phyloP scores from a whole-genome alignment of 2,797 vertebrate genomes.

The Falco biarmicus region DNA sequence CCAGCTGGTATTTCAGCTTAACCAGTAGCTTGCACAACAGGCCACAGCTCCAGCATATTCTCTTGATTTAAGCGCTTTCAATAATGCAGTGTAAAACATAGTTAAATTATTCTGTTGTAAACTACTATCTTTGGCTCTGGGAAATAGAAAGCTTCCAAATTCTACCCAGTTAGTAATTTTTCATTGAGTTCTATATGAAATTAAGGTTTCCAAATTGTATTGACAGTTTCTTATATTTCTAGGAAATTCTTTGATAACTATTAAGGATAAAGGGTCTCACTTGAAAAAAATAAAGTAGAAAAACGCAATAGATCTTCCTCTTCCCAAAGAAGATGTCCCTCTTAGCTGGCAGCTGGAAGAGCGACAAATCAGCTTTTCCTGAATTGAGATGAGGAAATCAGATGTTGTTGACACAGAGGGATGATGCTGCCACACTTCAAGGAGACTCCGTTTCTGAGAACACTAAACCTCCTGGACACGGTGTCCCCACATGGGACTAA shows the following conservation, averaged over 20 bases:
- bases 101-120: background rate
- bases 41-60: background rate
- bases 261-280: background rate
- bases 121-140: background rate
- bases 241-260: background rate
- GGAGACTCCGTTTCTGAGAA: background rate
- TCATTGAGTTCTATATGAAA: background rate
- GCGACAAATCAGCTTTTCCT: conserved; percentile 13
- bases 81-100: background rate
- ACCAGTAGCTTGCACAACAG: background rate
- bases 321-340: background rate
- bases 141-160: background rate
- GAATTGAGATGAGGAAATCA: conserved; percentile 14
- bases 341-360: background rate
- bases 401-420: conserved; percentile 30
- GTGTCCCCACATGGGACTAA: background rate
- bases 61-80: background rate
- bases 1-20: background rate
- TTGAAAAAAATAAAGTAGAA: background rate
- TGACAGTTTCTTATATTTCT: background rate
- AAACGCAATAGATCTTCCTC: background rate
- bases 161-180: background rate
- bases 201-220: background rate
- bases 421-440: background rate
- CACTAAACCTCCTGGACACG: background rate